These are phyloP conservation scores for Discoglossus pictus DNA, from an alignment of 2,797 vertebrate species.

Conservation along the genomic window DNA sequence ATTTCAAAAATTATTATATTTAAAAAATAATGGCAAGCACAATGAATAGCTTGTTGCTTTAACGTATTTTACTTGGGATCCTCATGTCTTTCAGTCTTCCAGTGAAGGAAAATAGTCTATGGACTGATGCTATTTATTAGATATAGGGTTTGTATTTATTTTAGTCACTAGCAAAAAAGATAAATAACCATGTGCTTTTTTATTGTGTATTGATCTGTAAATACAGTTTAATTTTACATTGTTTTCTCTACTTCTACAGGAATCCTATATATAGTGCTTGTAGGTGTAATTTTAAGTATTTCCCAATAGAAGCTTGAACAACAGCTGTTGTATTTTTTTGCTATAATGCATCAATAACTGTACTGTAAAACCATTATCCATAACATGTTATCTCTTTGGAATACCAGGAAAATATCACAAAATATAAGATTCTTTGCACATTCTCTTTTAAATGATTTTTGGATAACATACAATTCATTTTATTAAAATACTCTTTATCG, in stretches of 20 bases:
- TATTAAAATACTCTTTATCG: conserved; percentile 4
- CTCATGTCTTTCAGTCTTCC: conserved; percentile 7
- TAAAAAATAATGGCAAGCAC: no score
- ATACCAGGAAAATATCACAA: not conserved
- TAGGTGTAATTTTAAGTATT: conserved; percentile 31
- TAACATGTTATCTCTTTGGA: conserved; percentile 8
- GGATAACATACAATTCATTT: not conserved
- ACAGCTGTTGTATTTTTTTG: conserved; percentile 37
- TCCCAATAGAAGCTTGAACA: conserved; percentile 24
- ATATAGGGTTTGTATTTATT: no score
- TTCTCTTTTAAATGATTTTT: not conserved
- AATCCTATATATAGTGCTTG: conserved; percentile 27
- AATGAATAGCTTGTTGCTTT: no score
- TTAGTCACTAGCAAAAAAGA: not conserved
- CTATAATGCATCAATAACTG: conserved; percentile 14
- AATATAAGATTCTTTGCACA: not conserved
- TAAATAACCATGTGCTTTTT: not conserved
- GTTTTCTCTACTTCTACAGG: conserved; percentile 35
- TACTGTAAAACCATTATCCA: conserved; percentile 17
- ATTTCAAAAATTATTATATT: no score
- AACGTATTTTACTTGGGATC: not conserved
- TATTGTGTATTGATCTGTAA: conserved; percentile 35
- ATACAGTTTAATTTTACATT: conserved; percentile 40
- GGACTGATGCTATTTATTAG: no score
- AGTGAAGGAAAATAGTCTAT: no score